Percentiles rank a stretch among this genome's conserved stretches.
Evolutionary conservation across 2,113 vertebrate species (phyloP).

Genomic region (Amazona vittata): DNA sequence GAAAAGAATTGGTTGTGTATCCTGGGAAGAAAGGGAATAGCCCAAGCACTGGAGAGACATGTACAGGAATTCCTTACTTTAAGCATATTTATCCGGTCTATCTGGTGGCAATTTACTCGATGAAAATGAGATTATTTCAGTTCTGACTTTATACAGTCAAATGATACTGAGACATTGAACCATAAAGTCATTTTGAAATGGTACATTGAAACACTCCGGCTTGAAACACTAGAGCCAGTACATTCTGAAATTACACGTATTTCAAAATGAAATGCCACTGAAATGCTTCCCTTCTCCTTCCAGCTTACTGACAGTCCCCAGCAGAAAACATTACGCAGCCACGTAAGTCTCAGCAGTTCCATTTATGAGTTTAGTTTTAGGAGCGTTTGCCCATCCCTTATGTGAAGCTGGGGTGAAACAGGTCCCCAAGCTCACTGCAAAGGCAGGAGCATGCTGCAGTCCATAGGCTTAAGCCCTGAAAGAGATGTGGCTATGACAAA

Average conservation of each 20-base stretch:
- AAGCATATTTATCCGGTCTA: background rate
- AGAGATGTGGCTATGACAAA: background rate
- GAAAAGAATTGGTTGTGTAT: background rate
- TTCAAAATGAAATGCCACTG: background rate
- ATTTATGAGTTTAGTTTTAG: background rate
- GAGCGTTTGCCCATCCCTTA: background rate
- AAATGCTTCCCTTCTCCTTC: background rate
- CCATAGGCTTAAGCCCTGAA: background rate
- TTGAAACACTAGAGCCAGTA: background rate
- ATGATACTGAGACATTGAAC: background rate
- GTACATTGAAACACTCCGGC: background rate
- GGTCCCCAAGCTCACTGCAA: background rate
- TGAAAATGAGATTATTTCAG: background rate
- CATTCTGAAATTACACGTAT: background rate
- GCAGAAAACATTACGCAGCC: background rate
- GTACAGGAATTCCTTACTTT: background rate
- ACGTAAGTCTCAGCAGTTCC: background rate
- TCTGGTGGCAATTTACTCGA: background rate
- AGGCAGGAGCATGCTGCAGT: background rate
- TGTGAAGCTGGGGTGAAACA: background rate
- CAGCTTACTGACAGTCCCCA: background rate
- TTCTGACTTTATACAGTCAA: background rate
- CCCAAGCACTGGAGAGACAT: background rate
- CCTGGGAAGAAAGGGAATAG: background rate
- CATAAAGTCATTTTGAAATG: background rate